A percentile compares a stretch with the other conserved stretches of the same genome.
Evolutionary conservation across 2,113 vertebrate genomes (phyloP).

Genomic region (Synchiropus splendidus): DNA sequence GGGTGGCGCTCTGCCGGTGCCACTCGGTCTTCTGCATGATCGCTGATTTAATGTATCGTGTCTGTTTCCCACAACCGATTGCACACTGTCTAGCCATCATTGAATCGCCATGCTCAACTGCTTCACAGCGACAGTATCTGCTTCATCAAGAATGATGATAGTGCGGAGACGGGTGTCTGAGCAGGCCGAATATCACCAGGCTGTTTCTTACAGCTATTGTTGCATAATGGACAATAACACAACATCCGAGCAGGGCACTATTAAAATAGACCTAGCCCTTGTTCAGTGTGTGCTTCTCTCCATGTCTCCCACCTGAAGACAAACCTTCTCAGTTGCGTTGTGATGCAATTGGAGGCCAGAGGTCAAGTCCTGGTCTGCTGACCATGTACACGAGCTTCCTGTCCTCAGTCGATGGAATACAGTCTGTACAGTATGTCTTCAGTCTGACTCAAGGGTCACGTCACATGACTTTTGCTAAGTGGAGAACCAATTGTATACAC

Average conservation of each 20-base stretch:
- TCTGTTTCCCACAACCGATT: constrained; percentile 58
- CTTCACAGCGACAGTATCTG: constrained; percentile 44
- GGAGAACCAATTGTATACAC: constrained; percentile 10
- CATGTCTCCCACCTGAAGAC: constrained; percentile 27
- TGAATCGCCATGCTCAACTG: constrained; percentile 42
- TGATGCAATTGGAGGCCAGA: constrained; percentile 30
- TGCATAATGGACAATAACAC: background rate
- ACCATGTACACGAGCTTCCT: constrained; percentile 50
- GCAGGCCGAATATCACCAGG: constrained; percentile 35
- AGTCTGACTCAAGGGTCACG: constrained; percentile 33
- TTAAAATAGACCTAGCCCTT: too few relatives aligned
- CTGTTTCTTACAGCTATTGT: constrained; percentile 32
- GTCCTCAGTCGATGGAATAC: constrained; percentile 39
- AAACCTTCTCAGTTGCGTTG: constrained; percentile 29
- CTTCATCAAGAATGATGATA: constrained; percentile 61
- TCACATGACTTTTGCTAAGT: constrained; percentile 46
- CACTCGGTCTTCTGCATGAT: constrained; percentile 54
- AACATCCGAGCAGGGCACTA: too few relatives aligned
- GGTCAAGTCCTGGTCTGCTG: constrained; percentile 22
- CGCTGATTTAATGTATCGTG: constrained; percentile 48
- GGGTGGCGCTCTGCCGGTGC: constrained; percentile 55
- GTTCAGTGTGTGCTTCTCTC: constrained; percentile 32
- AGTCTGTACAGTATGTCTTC: background rate
- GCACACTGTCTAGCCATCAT: constrained; percentile 43
- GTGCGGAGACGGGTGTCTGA: constrained; percentile 52